phyloP scores from a whole-genome alignment of 2,888 invertebrate species.

The Hirtodrosophila cameraria region DNA sequence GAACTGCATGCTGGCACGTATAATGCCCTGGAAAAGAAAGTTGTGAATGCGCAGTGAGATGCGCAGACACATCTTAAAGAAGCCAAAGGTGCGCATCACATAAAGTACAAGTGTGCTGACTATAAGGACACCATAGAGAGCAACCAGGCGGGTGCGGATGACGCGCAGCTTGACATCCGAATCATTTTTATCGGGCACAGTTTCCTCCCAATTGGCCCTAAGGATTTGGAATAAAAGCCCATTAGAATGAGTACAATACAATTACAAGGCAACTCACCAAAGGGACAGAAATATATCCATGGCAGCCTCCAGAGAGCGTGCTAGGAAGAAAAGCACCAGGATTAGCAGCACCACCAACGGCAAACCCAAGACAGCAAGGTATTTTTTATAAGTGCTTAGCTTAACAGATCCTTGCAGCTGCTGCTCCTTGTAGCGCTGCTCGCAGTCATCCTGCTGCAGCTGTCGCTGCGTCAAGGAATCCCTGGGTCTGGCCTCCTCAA shows the following conservation, averaged over 20 bases:
- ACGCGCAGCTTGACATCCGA: conserved; percentile 46
- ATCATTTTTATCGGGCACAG: conserved; percentile 60
- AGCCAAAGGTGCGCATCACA: conserved; percentile 87
- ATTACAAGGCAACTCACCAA: conserved; percentile 85
- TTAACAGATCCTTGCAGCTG: conserved; percentile 87
- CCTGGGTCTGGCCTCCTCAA: conserved; percentile 50
- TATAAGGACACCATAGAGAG: conserved; percentile 78
- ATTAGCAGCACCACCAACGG: conserved; percentile 66
- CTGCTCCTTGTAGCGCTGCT: conserved; percentile 85
- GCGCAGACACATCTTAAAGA: conserved; percentile 89
- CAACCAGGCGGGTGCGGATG: conserved; percentile 70
- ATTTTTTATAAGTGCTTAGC: conserved; percentile 86
- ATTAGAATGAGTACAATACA: no score
- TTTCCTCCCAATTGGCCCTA: conserved; percentile 84
- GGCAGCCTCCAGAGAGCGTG: conserved; percentile 88
- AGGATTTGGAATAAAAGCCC: not conserved
- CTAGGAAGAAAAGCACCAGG: conserved; percentile 85
- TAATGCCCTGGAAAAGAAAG: conserved; percentile 90
- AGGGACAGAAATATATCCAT: conserved; percentile 90
- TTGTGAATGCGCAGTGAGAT: conserved; percentile 91
- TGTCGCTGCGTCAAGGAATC: conserved; percentile 85
- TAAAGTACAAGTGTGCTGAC: conserved; percentile 83
- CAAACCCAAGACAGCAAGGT: conserved; percentile 86
- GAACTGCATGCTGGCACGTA: conserved; percentile 90
- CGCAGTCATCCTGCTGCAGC: conserved; percentile 84